Conservation (phyloP, 2,888 invertebrate genomes). For the Hyposoter didymator region DNA sequence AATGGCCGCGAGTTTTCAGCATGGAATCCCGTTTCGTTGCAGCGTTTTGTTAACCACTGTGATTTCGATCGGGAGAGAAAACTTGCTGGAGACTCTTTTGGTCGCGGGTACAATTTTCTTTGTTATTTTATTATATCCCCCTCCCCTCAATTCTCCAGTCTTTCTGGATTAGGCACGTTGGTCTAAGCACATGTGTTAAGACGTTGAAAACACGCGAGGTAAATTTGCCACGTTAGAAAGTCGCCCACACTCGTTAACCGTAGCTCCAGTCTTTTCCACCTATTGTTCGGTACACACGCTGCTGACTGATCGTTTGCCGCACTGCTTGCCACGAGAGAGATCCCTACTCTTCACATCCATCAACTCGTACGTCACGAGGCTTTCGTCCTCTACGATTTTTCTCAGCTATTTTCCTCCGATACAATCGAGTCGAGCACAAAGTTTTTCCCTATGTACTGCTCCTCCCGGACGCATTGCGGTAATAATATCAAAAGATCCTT, state of each 20-base stretch:
- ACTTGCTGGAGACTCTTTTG: constrained; percentile 7
- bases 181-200: background rate
- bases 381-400: constrained; percentile 42
- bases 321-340: constrained; percentile 52
- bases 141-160: background rate
- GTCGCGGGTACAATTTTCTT: constrained; percentile 34
- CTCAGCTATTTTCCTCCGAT: constrained; percentile 57
- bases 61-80: background rate
- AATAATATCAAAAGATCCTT: no score
- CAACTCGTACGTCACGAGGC: background rate
- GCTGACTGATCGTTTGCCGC: constrained; percentile 62
- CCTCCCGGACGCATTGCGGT: background rate
- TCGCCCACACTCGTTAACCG: constrained; percentile 66
- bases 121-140: constrained; percentile 15
- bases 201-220: constrained; percentile 45
- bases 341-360: background rate
- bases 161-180: constrained; percentile 46
- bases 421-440: constrained; percentile 23
- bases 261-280: constrained; percentile 60
- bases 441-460: background rate
- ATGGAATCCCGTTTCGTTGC: background rate
- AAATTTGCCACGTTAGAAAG: constrained; percentile 67
- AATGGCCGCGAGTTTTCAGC: background rate
- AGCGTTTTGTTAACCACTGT: constrained; percentile 17
- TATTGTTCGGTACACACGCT: constrained; percentile 57